phyloP scores from a whole-genome alignment of 2,113 vertebrate genomes.

The Coptodon bakossiorum region DNA sequence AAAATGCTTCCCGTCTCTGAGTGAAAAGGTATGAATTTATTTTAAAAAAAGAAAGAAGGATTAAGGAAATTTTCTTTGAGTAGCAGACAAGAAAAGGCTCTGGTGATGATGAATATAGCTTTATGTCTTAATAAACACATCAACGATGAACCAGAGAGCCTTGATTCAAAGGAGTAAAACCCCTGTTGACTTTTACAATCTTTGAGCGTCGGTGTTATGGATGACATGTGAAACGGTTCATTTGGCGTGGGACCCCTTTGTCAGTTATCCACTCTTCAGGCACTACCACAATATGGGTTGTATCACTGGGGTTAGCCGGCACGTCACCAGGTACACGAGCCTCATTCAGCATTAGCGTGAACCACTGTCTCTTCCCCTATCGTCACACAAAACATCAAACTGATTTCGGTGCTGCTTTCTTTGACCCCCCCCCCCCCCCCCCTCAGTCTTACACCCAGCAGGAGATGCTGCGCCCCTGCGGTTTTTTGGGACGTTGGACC shows the following conservation, averaged over 20 bases:
- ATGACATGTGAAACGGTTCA: background rate
- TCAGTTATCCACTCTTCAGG: background rate
- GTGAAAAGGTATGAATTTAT: conserved; percentile 29
- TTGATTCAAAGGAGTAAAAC: conserved; percentile 49
- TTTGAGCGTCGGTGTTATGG: background rate
- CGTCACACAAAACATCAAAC: background rate
- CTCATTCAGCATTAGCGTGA: background rate
- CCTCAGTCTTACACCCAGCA: background rate
- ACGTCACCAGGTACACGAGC: background rate
- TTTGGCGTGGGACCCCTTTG: background rate
- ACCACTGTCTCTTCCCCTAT: background rate
- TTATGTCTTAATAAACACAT: conserved; percentile 56
- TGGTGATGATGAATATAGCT: conserved; percentile 28
- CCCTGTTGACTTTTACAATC: conserved; percentile 5
- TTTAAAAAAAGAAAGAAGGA: conserved; percentile 6
- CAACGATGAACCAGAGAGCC: conserved; percentile 48
- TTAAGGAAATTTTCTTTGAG: background rate
- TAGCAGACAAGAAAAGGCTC: background rate
- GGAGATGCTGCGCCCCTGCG: background rate
- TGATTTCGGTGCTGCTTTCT: conserved; percentile 1
- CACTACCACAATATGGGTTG: background rate
- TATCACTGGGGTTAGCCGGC: background rate
- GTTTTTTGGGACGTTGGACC: background rate
- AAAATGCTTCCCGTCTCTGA: conserved; percentile 36
- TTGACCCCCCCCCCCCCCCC: background rate